Conservation (phyloP, 2,113 vertebrate species). For the Mastomys coucha region DNA sequence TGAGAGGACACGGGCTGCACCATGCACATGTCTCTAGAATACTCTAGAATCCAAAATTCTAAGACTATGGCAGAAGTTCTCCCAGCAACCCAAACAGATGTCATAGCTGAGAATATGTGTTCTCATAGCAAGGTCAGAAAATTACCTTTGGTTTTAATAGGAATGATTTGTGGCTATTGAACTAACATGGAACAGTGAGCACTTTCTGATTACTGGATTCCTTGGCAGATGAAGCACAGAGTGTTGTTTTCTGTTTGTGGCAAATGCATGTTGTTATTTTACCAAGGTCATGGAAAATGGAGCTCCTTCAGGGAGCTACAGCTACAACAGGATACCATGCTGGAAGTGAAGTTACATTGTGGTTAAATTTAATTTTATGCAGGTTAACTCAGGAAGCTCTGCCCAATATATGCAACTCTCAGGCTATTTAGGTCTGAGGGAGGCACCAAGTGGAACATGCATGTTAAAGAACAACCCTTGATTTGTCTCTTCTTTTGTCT, state of each 20-base stretch:
- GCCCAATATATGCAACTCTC: slow-evolving; percentile 23
- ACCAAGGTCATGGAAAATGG: slow-evolving; percentile 59
- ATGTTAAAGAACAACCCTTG: slow-evolving; percentile 4
- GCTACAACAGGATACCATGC: slow-evolving; percentile 47
- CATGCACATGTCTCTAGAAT: neutral
- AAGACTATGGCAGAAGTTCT: slow-evolving; percentile 26
- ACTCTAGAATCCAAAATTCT: neutral
- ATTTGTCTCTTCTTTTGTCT: neutral
- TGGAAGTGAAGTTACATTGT: slow-evolving; percentile 69
- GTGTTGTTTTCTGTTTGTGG: slow-evolving; percentile 64
- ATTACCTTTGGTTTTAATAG: slow-evolving; percentile 57
- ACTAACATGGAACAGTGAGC: neutral
- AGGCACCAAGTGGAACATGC: neutral
- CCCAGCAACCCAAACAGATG: slow-evolving; percentile 37
- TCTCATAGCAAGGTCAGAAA: slow-evolving; percentile 49
- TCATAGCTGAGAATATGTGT: slow-evolving; percentile 22
- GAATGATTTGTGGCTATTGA: slow-evolving; percentile 54
- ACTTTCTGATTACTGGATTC: slow-evolving; percentile 45
- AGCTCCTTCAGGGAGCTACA: slow-evolving; percentile 61
- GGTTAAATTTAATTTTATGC: slow-evolving; percentile 77
- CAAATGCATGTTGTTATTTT: slow-evolving; percentile 69
- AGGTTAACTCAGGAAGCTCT: slow-evolving; percentile 61
- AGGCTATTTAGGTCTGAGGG: slow-evolving; percentile 20
- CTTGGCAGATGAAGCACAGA: slow-evolving; percentile 32
- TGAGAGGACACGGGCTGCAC: neutral